These are phyloP conservation scores for Gallirallus australis DNA, from an alignment of 2,797 vertebrate species.

Conservation along the genomic window DNA sequence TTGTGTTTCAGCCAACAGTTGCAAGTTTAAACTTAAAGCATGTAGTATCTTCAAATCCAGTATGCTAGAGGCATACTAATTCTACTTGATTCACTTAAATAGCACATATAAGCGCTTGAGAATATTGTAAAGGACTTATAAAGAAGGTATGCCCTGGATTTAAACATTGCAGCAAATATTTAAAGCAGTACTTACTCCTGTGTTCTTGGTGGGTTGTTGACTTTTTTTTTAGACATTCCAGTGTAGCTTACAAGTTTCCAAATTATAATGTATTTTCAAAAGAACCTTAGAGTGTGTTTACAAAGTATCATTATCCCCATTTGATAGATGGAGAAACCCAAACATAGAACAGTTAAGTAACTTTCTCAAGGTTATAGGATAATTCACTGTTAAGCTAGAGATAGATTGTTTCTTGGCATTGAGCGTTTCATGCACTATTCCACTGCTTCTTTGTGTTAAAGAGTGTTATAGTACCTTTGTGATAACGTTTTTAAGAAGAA, in stretches of 20 bases:
- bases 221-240: background rate
- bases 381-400: background rate
- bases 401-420: background rate
- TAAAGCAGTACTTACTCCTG: background rate
- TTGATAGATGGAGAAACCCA: background rate
- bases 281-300: conserved; percentile 3
- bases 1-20: background rate
- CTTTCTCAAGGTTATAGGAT: background rate
- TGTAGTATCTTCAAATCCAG: background rate
- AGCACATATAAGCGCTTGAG: conserved; percentile 21
- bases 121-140: background rate
- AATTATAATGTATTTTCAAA: background rate
- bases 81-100: conserved; percentile 22
- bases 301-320: background rate
- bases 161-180: conserved; percentile 16
- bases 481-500: background rate
- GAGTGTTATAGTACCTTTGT: background rate
- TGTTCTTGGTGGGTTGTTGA: background rate
- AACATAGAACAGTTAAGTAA: background rate
- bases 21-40: background rate
- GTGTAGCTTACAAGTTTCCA: background rate
- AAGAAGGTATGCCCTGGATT: conserved; percentile 15
- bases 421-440: background rate
- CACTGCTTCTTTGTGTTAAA: background rate
- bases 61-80: background rate